A percentile compares a stretch with the other conserved stretches of the same genome.
Conservation (phyloP, 2,888 invertebrate genomes). For the Ophion costatus region DNA sequence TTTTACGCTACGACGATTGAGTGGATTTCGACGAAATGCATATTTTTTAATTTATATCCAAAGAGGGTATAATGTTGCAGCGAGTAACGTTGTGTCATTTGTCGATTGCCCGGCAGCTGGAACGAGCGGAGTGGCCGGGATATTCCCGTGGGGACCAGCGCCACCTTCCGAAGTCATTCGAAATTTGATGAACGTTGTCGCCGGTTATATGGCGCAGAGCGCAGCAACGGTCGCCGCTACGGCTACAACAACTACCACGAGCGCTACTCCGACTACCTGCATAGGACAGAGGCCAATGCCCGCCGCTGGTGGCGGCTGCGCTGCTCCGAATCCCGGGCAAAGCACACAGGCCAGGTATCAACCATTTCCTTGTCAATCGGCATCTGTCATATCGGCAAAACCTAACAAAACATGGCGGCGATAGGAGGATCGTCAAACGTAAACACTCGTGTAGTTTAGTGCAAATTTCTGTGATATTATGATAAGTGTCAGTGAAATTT, state of each 20-base stretch:
- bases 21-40: not conserved
- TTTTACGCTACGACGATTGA: not conserved
- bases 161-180: constrained; percentile 85
- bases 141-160: constrained; percentile 83
- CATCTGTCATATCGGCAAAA: not conserved
- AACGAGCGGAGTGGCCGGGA: constrained; percentile 68
- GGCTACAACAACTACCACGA: constrained; percentile 67
- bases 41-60: not conserved
- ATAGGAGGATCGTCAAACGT: too few species aligned
- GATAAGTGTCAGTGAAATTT: too few species aligned
- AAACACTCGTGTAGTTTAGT: too few species aligned
- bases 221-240: constrained; percentile 67
- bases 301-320: constrained; percentile 72
- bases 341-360: constrained; percentile 81
- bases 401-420: not conserved
- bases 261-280: constrained; percentile 65
- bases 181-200: constrained; percentile 85
- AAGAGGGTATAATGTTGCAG: not conserved
- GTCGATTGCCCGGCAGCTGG: constrained; percentile 44
- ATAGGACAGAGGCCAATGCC: constrained; percentile 70
- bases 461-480: too few species aligned
- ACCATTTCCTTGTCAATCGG: not conserved
- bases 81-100: constrained; percentile 1
- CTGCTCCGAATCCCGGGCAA: constrained; percentile 77
- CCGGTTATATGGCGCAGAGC: constrained; percentile 83